phyloP scores from a whole-genome alignment of 2,797 vertebrate genomes.

The Agapornis canus region DNA sequence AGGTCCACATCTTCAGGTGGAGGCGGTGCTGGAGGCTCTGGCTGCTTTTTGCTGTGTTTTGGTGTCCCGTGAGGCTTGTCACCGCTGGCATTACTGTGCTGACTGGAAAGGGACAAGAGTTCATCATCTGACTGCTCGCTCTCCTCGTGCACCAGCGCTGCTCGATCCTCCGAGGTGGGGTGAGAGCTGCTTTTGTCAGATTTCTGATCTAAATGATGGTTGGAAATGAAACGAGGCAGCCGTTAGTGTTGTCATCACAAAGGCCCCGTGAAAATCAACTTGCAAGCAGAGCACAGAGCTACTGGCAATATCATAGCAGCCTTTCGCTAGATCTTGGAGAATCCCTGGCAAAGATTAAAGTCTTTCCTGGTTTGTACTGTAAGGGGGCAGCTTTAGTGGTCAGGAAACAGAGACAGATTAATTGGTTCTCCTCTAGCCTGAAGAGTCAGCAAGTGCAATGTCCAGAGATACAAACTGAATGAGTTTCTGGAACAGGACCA shows the following conservation, averaged over 20 bases:
- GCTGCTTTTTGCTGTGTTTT: slow-evolving; percentile 78
- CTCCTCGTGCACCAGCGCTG: slow-evolving; percentile 88
- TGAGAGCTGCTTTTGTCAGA: slow-evolving; percentile 80
- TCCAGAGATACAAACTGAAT: neutral
- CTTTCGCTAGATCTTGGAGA: neutral
- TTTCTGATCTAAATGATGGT: slow-evolving; percentile 78
- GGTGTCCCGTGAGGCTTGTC: slow-evolving; percentile 78
- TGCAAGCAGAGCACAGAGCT: neutral
- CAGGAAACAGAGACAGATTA: neutral
- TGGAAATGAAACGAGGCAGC: slow-evolving; percentile 35
- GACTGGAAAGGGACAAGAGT: slow-evolving; percentile 95
- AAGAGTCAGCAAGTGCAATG: neutral
- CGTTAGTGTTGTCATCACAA: neutral
- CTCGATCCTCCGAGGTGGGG: slow-evolving; percentile 83
- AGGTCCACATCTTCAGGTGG: slow-evolving; percentile 89
- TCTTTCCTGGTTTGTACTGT: neutral
- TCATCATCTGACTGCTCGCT: slow-evolving; percentile 97
- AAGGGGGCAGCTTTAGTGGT: neutral
- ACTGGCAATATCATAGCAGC: neutral
- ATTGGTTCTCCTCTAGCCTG: neutral
- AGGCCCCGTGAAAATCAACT: neutral
- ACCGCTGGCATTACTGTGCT: slow-evolving; percentile 85
- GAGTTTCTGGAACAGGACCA: neutral
- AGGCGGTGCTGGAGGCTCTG: slow-evolving; percentile 68
- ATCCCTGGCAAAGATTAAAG: neutral